Evolutionary conservation across 1,140 invertebrate genomes (phyloP).

Genomic region (Cardiocondyla obscurior): DNA sequence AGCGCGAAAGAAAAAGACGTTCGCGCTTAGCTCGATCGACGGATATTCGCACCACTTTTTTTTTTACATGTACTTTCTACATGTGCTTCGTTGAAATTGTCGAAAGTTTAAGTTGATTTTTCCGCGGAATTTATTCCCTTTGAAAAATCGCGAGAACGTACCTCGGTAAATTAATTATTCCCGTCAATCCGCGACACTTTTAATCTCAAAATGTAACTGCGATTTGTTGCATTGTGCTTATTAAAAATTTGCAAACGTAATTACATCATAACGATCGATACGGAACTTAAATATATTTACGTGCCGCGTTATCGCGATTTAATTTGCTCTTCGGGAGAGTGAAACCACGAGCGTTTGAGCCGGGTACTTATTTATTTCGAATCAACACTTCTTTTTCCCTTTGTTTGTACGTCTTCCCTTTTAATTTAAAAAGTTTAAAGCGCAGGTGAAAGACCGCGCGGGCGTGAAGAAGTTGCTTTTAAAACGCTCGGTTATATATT

Average conservation of each 20-base stretch:
- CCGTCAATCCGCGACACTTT: not conserved
- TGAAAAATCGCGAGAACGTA: not conserved
- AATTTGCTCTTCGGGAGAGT: not conserved
- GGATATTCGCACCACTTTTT: no score
- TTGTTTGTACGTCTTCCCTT: not conserved
- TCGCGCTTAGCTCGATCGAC: conserved; percentile 51
- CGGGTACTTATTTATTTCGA: not conserved
- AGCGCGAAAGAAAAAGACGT: conserved; percentile 38
- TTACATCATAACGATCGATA: not conserved
- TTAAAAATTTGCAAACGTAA: no score
- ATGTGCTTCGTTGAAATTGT: not conserved
- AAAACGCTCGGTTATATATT: not conserved
- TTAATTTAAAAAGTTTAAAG: not conserved
- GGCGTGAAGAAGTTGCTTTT: not conserved
- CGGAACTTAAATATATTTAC: not conserved
- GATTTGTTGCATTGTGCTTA: no score
- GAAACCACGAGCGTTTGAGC: not conserved
- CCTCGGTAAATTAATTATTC: not conserved
- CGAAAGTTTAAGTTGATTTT: conserved; percentile 10
- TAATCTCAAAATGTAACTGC: not conserved
- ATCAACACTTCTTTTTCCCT: not conserved
- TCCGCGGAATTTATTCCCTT: no score
- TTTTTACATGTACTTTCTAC: not conserved
- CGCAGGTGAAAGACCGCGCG: not conserved
- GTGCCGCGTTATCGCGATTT: not conserved